Conservation (phyloP, 2,113 vertebrate genomes). For the Hipposideros armiger region DNA sequence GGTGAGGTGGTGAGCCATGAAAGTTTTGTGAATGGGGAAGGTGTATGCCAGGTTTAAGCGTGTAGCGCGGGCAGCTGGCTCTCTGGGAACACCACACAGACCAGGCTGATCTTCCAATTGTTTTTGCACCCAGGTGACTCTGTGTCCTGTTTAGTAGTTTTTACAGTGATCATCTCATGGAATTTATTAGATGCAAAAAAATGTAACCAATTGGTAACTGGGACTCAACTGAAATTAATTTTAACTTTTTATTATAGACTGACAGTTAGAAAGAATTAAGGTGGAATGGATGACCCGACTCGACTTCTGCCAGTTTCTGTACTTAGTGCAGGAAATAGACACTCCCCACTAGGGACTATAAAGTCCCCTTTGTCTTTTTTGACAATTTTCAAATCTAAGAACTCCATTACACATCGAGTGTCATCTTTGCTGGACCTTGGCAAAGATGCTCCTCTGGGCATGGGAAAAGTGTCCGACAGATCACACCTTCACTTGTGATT, state of each 20-base stretch:
- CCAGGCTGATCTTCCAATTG: background rate
- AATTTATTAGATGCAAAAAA: background rate
- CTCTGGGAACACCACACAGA: background rate
- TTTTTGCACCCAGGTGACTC: background rate
- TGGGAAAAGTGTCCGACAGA: background rate
- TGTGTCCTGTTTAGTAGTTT: background rate
- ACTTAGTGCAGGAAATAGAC: constrained; percentile 2
- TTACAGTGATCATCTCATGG: background rate
- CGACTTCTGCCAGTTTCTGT: background rate
- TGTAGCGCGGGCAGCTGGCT: background rate
- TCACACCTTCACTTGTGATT: background rate
- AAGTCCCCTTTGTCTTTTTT: background rate
- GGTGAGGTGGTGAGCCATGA: background rate
- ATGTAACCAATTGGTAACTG: background rate
- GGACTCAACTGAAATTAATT: background rate
- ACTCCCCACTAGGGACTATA: background rate
- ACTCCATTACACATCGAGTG: background rate
- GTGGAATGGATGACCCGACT: background rate
- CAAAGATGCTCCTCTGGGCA: background rate
- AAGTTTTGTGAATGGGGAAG: background rate
- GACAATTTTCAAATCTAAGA: constrained; percentile 22
- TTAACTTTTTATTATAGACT: background rate
- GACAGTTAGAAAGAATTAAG: background rate
- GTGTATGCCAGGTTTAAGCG: background rate
- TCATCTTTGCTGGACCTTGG: background rate